Evolutionary conservation across 2,113 vertebrate species (phyloP), one percentile per base, ranked within the genome.

Genomic region (Sardina pilchardus): DNA sequence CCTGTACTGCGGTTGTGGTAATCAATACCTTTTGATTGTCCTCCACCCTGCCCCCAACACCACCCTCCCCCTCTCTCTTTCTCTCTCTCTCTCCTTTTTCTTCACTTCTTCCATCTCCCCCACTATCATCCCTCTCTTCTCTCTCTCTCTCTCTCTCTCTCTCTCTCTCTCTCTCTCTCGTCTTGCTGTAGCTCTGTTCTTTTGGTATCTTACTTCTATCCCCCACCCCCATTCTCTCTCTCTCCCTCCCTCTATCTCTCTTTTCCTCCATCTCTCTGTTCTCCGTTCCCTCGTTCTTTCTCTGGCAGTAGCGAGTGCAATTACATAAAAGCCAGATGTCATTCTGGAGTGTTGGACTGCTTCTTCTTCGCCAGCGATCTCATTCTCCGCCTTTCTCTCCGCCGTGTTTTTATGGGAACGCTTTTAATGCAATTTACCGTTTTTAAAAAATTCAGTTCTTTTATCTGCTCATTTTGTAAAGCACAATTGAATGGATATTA

Each of bases 311-410:
- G 42, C 56, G 12, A 36, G 30, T 12, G 26, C 63, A 63, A n/a
- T 67, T 67, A 84, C 42, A 63, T 63, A 67, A 63, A 84, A 67
- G 83, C 42, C 83, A 84, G 83, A 84, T 84, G 83, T 84, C 83
- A 84, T 63, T n/a, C 39, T 59, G 63, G 63, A 71, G 63, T 30
- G 63, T 30, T 34, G 63, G 63, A 8, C 26, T 30, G n/a, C 63
- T 34, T 34, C n/a, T 34, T 34, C n/a, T 71, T 30, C 1, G 26
- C n/a, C 63, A 71, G 63, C 30, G 9, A 34, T 71, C 63, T 34
- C 63, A 8, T 71, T 30, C 63, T 30, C n/a, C 63, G 34, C 63
- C 63, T 71, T n/a, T 30, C n/a, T 71, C 59, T 30, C n/a, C 5
- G 50, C 50, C 4, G 50, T 53, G 50, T 53, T 53, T 1, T 53